Evolutionary conservation across 2,888 invertebrate genomes (phyloP), one percentile per base, ranked within the genome.

Genomic region (Orthosia incerta): DNA sequence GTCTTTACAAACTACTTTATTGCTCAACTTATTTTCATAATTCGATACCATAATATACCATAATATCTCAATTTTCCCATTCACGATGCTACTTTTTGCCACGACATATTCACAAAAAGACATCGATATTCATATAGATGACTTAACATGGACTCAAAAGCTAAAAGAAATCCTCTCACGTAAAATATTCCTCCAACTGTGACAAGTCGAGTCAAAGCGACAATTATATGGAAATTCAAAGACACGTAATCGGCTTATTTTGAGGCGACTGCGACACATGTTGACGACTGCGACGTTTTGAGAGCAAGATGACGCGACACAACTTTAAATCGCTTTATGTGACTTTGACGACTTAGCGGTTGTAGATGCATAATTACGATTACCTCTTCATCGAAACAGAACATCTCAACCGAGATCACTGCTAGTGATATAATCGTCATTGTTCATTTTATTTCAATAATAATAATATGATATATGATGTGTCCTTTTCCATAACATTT

Each of bases 221-320:
- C 89, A 89, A 89, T 90, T 90, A 89, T 90, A 89, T 88, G 88
- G 84, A 89, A 89, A 89, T 90, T 79, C 86, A 86, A 83, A 78
- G 84, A 79, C 80, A 57, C 68, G 73, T 89, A 89, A 90, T 86
- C 87, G 83, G 89, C 89, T 90, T 90, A 87, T 71, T 57, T 78
- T 57, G 68, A 75, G 23, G 13, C 61, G 69, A 65, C 45, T 61
- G 71, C 76, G 75, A 74, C 76, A 79, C 60, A 76, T 72, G 66
- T 61, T 74, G 62, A 64, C 57, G 70, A 60, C 16, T 69, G 51
- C 62, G 69, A 70, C 70, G 23, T 57, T 67, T 68, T 74, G 18
- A 70, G 31, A 51, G 39, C 64, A 51, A 60, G 50, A 57, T 56
- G 76, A 63, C 62, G 55, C 56, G 74, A 70, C 75, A 60, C 46